Evolutionary conservation across 2,888 invertebrate genomes (phyloP).

Genomic region (Nemotelus nigrinus): DNA sequence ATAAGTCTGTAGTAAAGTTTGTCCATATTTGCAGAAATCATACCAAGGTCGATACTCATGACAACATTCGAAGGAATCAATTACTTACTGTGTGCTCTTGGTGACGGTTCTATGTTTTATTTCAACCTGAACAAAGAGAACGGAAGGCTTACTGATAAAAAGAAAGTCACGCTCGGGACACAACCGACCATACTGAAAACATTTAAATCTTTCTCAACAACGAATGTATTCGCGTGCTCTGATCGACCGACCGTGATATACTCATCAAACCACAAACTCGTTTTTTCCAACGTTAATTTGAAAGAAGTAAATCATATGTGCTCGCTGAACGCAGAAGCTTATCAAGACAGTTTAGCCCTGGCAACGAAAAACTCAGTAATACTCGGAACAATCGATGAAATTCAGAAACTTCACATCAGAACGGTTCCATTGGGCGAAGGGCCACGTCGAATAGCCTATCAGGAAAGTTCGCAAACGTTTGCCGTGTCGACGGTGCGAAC

Average conservation of each 20-base stretch:
- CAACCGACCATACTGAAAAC: conserved; percentile 94
- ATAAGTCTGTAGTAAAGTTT: no score
- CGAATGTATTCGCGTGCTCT: conserved; percentile 98
- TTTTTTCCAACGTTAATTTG: conserved; percentile 97
- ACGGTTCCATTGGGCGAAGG: conserved; percentile 96
- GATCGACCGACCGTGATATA: conserved; percentile 99
- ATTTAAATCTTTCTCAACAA: conserved; percentile 89
- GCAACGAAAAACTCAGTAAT: conserved; percentile 69
- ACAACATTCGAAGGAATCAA: conserved; percentile 92
- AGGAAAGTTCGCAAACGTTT: conserved; percentile 92
- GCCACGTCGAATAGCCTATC: conserved; percentile 93
- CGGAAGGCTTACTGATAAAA: conserved; percentile 84
- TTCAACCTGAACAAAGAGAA: conserved; percentile 82
- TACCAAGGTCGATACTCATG: conserved; percentile 95
- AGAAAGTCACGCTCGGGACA: conserved; percentile 96
- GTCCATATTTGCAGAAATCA: conserved; percentile 77
- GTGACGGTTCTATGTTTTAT: conserved; percentile 98
- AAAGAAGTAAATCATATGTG: conserved; percentile 98
- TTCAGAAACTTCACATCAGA: conserved; percentile 96
- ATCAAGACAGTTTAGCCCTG: conserved; percentile 80
- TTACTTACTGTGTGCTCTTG: conserved; percentile 90
- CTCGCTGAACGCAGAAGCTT: conserved; percentile 93
- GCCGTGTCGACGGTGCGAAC: conserved; percentile 91
- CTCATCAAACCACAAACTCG: conserved; percentile 97
- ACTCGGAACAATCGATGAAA: conserved; percentile 98